A percentile compares a stretch with the other conserved stretches of the same genome.
Evolutionary conservation across 2,888 invertebrate species (phyloP).

Genomic region (Synanthedon formicaeformis): DNA sequence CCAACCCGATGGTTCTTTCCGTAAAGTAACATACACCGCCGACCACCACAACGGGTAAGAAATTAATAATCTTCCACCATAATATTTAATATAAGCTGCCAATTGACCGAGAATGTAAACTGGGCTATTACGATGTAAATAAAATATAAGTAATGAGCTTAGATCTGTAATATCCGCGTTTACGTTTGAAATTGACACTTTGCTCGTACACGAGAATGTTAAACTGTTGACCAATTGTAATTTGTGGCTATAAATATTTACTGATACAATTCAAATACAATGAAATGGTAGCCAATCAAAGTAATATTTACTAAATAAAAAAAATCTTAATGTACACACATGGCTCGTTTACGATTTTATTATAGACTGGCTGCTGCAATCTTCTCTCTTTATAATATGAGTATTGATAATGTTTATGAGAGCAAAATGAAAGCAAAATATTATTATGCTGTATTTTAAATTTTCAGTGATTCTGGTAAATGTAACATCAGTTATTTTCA

Average conservation of each 20-base stretch:
- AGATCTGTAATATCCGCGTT: neutral
- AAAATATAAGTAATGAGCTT: neutral
- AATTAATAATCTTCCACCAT: neutral
- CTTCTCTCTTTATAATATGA: too few species aligned
- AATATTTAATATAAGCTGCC: neutral
- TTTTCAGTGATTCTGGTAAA: too few species aligned
- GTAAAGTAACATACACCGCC: conserved; percentile 71
- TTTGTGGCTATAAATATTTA: neutral
- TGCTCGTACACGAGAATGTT: neutral
- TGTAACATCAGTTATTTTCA: too few species aligned
- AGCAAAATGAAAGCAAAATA: too few species aligned
- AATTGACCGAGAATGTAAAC: neutral
- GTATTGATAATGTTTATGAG: too few species aligned
- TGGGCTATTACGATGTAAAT: neutral
- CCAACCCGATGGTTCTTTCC: conserved; percentile 71
- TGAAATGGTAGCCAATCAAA: neutral
- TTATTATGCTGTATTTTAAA: too few species aligned
- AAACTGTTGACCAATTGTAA: too few species aligned
- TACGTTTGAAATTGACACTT: neutral
- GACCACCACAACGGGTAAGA: conserved; percentile 69
- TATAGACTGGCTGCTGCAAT: too few species aligned
- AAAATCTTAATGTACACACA: too few species aligned
- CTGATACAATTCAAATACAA: neutral
- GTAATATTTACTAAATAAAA: too few species aligned
- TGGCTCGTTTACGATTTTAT: too few species aligned